Conservation (phyloP, 2,797 vertebrate genomes). For the Clarias pachynema region DNA sequence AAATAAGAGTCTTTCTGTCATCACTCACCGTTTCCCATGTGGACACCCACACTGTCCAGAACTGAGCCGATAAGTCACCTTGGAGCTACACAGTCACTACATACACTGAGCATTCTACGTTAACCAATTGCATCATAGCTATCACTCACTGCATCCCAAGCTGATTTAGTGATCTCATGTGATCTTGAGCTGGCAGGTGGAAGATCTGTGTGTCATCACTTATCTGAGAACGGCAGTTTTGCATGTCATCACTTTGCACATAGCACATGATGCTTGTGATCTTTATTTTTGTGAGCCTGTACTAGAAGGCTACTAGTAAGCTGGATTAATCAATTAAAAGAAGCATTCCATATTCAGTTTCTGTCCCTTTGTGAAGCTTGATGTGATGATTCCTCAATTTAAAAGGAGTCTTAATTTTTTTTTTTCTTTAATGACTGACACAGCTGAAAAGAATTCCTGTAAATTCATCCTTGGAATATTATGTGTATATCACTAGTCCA, state of each 20-base stretch:
- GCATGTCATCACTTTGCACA: background rate
- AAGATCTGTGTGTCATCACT: conserved; percentile 12
- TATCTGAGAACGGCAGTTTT: background rate
- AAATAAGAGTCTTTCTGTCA: conserved; percentile 59
- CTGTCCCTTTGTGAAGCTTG: background rate
- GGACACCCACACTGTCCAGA: conserved; percentile 57
- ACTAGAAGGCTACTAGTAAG: background rate
- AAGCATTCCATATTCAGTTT: background rate
- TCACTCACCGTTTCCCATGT: conserved; percentile 53
- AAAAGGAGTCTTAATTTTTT: background rate
- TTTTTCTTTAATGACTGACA: background rate
- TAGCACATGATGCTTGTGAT: background rate
- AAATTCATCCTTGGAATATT: background rate
- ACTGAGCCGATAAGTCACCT: conserved; percentile 58
- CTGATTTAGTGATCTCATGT: conserved; percentile 44
- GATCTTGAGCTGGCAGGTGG: conserved; percentile 18
- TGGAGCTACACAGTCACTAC: conserved; percentile 39
- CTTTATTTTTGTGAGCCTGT: background rate
- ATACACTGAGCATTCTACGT: conserved; percentile 34
- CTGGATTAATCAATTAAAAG: background rate
- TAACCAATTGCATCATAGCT: conserved; percentile 35
- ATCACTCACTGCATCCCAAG: conserved; percentile 7
- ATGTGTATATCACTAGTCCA: background rate
- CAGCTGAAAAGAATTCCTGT: background rate
- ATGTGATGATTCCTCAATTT: background rate